Base-by-base conservation (phyloP, 2,797 vertebrate species). In the Geotrypetes seraphini region DNA sequence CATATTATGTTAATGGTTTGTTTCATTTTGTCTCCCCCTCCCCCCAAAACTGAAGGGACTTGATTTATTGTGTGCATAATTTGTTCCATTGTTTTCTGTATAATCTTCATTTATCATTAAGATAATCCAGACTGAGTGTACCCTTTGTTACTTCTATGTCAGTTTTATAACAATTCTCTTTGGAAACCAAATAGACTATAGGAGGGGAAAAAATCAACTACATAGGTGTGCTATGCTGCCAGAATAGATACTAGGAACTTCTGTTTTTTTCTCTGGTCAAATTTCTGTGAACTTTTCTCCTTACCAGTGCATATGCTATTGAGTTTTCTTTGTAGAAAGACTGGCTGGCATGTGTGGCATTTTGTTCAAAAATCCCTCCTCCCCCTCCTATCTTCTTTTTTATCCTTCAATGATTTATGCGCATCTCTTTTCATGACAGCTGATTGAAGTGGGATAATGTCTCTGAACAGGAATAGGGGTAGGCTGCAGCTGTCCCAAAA, bases 141-240 rank as follows among this genome's bases (percentile, higher is more conserved):
- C 73, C 82, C 80, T 70, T 61, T 61, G 75, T 91, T 88, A 78
- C 86, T 87, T 88, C 87, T 93, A 93, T 91, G 90, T 93, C 90
- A 83, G 80, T 90, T 91, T 77, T 79, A 65, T 88, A 87, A 69
- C 14, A 23, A 75, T 86, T 90, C 78, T 87, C 76, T 85, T 69
- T 63, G 56, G 82, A 80, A 85, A 72, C 73, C 77, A 70, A 85
- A 74, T 75, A 78, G 60, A 68, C 63, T 66, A 52, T 56, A 76
- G 59, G 67, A 59, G 60, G 53, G 61, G n/a, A n/a, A n/a, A n/a
- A n/a, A n/a, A n/a, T n/a, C n/a, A n/a, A n/a, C n/a, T n/a, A n/a
- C n/a, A n/a, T n/a, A 69, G 66, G 61, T 69, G 75, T 63, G 60
- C 36, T 32, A 69, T 55, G 67, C 69, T 71, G 73, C 60, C 66